Evolutionary conservation across 1,140 invertebrate genomes (phyloP).

Genomic region (Drosophila neocordata): DNA sequence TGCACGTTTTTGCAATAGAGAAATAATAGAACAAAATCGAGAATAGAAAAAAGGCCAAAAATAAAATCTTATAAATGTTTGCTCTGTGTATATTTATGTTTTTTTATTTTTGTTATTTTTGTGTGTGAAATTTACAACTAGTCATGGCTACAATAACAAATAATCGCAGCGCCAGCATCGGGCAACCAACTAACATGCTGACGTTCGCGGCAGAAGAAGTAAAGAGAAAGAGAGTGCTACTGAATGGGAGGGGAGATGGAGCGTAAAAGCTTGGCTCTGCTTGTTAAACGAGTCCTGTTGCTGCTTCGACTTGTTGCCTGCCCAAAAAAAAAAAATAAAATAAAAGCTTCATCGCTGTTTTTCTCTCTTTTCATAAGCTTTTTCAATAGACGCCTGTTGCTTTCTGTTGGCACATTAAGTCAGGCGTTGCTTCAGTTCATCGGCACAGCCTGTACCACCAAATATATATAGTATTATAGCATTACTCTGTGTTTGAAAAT

Average conservation of each 20-base stretch:
- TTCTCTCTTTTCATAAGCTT: conserved; percentile 13
- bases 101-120: conserved; percentile 32
- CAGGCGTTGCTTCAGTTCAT: too few species aligned
- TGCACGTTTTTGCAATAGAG: conserved; percentile 78
- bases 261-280: conserved; percentile 9
- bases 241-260: background rate
- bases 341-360: conserved; percentile 35
- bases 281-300: conserved; percentile 31
- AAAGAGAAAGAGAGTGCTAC: too few species aligned
- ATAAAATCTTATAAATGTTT: conserved; percentile 13
- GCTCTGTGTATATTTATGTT: conserved; percentile 23
- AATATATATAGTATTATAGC: too few species aligned
- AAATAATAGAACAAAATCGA: conserved; percentile 45
- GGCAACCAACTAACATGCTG: background rate
- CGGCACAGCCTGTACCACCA: too few species aligned
- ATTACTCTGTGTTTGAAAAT: too few species aligned
- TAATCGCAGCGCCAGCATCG: conserved; percentile 31
- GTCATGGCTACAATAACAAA: conserved; percentile 35
- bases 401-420: background rate
- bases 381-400: conserved; percentile 4
- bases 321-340: conserved; percentile 4
- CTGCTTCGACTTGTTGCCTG: conserved; percentile 48
- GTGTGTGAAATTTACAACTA: conserved; percentile 58
- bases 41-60: conserved; percentile 6
- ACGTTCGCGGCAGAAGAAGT: background rate